Base-by-base conservation (phyloP, 2,888 invertebrate species). In the Ophioninae sp. region DNA sequence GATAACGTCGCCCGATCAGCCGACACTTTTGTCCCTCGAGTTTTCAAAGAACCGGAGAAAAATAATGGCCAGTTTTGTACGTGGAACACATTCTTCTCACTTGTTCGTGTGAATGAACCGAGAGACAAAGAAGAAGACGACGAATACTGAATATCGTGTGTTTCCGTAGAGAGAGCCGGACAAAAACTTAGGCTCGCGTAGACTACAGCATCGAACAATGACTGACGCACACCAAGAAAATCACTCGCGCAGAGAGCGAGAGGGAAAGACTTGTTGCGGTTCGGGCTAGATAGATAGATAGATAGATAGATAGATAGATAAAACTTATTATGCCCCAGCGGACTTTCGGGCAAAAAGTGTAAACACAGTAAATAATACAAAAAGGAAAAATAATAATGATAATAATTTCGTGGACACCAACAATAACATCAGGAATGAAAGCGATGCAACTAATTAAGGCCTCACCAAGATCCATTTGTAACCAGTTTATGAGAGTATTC, bases 181-280 rank as follows among this genome's bases (percentile, higher is more conserved):
- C 8, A 58, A 37, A 58, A 56, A 51, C 41, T 65, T 13, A 65
- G 9, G 44, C 63, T 41, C 23, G n/a, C 23, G 72, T 37, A 37
- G 30, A 41, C 56, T 61, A 85, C 75, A 63, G 78, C 68, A 82
- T 85, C 82, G 83, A 85, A 85, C 85, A 85, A 71, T 63, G 51
- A 51, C 51, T 51, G 51, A 51, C 51, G 13, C 51, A 51, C 51
- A 51, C 51, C 30, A 75, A 67, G 76, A 80, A 37, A 71, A 81
- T 74, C 65, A 69, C 78, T 73, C 76, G 61, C 76, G 51, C 22
- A 41, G 77, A 17, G 74, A 59, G 44, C 59, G 23, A 58, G 65
- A 76, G 67, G 58, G 22, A 17, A 37, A 23, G 79, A 22, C 39
- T 71, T 67, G 65, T 56, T 59, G 37, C 41, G 59, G 58, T 69